Evolutionary conservation across 2,113 vertebrate species (phyloP).

Genomic region (Clarias gariepinus): DNA sequence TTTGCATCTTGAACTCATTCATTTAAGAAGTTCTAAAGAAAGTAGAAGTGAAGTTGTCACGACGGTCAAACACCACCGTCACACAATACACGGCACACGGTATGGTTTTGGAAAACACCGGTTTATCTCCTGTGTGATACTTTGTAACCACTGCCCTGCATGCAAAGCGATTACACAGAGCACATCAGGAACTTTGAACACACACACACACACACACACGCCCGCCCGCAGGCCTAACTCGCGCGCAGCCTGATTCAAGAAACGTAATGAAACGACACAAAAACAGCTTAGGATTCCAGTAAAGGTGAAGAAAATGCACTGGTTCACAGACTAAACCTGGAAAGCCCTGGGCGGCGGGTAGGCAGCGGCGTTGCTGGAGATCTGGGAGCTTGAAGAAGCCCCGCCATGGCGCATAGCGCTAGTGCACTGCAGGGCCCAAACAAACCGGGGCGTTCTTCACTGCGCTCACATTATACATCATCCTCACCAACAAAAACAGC

Average conservation of each 20-base stretch:
- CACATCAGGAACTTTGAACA: conserved; percentile 11
- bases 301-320: neutral
- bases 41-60: neutral
- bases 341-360: neutral
- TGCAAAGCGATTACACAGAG: neutral
- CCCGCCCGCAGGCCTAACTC: conserved; percentile 4
- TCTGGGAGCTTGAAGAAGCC: conserved; percentile 25
- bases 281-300: neutral
- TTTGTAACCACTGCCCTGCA: neutral
- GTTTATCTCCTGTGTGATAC: neutral
- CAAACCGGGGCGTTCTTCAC: conserved; percentile 65
- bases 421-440: conserved; percentile 71
- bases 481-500: neutral
- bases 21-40: neutral
- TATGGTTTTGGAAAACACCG: neutral
- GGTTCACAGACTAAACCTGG: neutral
- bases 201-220: neutral
- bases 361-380: neutral
- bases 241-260: neutral
- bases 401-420: conserved; percentile 66
- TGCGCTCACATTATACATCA: neutral
- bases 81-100: neutral
- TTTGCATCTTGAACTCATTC: neutral
- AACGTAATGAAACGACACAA: neutral
- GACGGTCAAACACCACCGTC: neutral